A percentile compares a stretch with the other conserved stretches of the same genome.
Conservation (phyloP, 2,888 invertebrate genomes). For the Latrodectus hesperus region DNA sequence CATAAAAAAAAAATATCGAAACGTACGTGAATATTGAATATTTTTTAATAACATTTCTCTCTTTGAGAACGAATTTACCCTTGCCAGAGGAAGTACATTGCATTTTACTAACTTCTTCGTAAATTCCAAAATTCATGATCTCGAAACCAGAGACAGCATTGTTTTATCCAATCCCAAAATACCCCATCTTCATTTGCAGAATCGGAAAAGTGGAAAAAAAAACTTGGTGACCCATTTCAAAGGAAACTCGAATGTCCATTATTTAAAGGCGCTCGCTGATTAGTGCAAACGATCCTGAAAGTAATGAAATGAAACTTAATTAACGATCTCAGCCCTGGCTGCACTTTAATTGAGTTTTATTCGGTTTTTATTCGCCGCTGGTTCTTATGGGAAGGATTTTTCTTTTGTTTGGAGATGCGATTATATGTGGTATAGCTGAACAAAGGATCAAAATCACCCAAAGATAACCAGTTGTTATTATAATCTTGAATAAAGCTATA, state of each 20-base stretch:
- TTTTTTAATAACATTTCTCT: too few relatives aligned
- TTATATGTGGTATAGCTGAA: conserved; percentile 13
- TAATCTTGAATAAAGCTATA: too few relatives aligned
- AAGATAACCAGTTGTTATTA: too few relatives aligned
- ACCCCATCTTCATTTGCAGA: too few relatives aligned
- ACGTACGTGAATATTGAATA: too few relatives aligned
- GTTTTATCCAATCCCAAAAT: too few relatives aligned
- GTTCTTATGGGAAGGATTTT: background rate
- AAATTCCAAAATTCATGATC: too few relatives aligned
- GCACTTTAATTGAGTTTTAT: conserved; percentile 52
- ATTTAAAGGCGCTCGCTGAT: conserved; percentile 45
- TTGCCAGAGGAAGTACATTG: too few relatives aligned
- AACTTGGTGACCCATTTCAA: background rate
- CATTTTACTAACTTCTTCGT: too few relatives aligned
- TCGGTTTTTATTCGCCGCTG: background rate
- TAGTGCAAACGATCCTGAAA: conserved; percentile 38
- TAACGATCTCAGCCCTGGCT: conserved; percentile 27
- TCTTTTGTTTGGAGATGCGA: background rate
- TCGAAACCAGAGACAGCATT: too few relatives aligned
- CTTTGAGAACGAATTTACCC: too few relatives aligned
- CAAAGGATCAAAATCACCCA: background rate
- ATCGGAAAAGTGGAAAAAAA: background rate
- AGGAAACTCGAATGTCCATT: conserved; percentile 25
- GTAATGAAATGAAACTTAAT: conserved; percentile 48
- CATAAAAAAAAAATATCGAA: too few relatives aligned